These are phyloP conservation scores for Tolypeutes matacus DNA, from an alignment of 2,797 vertebrate species.

Conservation along the genomic window DNA sequence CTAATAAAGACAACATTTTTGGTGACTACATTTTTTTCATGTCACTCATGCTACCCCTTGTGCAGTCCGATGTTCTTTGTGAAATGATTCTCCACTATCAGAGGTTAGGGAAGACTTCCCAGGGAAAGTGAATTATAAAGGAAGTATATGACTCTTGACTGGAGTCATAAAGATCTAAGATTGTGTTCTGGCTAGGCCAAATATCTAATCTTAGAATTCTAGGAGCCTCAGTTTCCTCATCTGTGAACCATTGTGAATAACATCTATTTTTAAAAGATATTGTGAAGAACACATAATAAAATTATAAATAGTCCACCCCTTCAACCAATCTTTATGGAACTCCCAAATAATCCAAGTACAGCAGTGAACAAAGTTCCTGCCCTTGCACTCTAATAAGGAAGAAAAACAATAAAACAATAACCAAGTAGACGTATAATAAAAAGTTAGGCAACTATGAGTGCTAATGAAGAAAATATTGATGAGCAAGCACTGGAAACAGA, in stretches of 20 bases:
- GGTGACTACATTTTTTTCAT: not conserved
- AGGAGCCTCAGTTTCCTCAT: not conserved
- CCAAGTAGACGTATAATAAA: not conserved
- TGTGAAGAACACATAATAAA: not conserved
- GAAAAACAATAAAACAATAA: not conserved
- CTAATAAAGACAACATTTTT: not conserved
- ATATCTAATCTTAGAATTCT: not conserved
- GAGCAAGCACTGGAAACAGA: not conserved
- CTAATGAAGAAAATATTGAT: not conserved
- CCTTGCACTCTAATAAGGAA: not conserved
- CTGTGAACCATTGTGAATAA: not conserved
- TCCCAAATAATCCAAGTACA: not conserved
- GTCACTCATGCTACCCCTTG: not conserved
- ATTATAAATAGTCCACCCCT: not conserved
- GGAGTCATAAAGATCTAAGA: not conserved
- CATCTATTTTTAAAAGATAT: not conserved
- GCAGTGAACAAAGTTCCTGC: not conserved
- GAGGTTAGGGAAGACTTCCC: not conserved
- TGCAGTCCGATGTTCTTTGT: not conserved
- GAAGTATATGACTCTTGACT: not conserved
- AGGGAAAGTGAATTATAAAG: not conserved
- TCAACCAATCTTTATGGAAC: not conserved
- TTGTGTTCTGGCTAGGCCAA: not conserved
- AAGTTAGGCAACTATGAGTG: not conserved
- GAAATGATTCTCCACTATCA: not conserved